These are phyloP conservation scores for Plebejus argus DNA, from an alignment of 2,888 invertebrate species.

Conservation along the genomic window DNA sequence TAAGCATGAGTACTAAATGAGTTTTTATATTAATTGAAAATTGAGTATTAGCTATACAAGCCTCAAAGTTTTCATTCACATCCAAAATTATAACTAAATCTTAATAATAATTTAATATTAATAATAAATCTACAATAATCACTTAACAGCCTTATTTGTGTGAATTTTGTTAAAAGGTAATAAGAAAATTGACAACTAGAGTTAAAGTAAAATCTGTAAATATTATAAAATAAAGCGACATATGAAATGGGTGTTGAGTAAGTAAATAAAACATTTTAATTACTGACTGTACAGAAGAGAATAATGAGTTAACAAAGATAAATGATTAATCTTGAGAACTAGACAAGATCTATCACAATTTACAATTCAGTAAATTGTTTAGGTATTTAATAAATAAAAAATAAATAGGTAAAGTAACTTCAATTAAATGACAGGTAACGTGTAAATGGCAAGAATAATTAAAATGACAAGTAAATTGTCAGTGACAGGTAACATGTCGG, in stretches of 20 bases:
- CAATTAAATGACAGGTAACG: no score
- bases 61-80: neutral
- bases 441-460: neutral
- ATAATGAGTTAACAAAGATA: no score
- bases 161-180: neutral
- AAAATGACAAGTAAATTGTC: neutral
- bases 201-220: neutral
- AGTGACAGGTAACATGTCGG: no score
- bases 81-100: neutral
- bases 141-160: neutral
- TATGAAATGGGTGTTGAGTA: neutral
- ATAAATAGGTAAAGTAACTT: no score
- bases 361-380: no score
- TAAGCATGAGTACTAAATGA: conserved; percentile 21
- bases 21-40: conserved; percentile 3
- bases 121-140: neutral
- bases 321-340: no score
- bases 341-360: no score
- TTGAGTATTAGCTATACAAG: neutral
- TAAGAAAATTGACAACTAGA: neutral
- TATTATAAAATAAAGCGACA: neutral
- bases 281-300: no score
- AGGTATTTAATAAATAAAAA: no score
- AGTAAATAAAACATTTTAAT: no score
- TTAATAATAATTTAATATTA: no score